Percentiles rank a stretch among this genome's conserved stretches.
These are phyloP conservation scores for Eurystomus glaucurus DNA, from an alignment of 2,797 vertebrate species.

Conservation along the genomic window DNA sequence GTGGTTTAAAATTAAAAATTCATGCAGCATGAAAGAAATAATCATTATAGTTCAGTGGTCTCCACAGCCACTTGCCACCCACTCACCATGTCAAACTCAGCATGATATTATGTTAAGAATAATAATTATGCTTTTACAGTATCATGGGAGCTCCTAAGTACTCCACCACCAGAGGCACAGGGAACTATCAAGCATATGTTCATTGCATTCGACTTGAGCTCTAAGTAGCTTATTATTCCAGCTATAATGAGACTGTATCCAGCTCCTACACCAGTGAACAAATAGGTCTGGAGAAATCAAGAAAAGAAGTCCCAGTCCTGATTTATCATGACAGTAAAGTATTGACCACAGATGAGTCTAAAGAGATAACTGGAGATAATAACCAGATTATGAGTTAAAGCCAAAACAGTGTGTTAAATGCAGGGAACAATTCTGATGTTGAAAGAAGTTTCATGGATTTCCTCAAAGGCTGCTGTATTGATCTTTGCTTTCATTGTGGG, in stretches of 20 bases:
- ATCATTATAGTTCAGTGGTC: conserved; percentile 72
- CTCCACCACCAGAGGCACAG: neutral
- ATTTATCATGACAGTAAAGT: neutral
- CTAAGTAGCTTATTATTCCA: neutral
- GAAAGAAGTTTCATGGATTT: neutral
- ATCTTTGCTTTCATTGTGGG: neutral
- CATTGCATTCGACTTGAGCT: neutral
- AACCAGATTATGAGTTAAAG: neutral
- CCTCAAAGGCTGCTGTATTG: neutral
- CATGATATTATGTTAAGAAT: conserved; percentile 69
- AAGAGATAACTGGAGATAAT: neutral
- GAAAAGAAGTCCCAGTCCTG: neutral
- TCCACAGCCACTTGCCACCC: conserved; percentile 68
- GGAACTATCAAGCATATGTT: conserved; percentile 40
- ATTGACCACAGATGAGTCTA: neutral
- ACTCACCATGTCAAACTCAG: conserved; percentile 63
- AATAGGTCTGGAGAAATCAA: neutral
- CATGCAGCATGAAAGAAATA: conserved; percentile 55
- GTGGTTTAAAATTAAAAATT: conserved; percentile 69
- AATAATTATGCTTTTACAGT: conserved; percentile 67
- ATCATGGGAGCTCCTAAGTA: conserved; percentile 30
- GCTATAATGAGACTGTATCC: neutral
- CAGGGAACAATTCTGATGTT: neutral
- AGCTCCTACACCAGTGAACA: conserved; percentile 21
- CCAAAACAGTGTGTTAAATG: neutral